Evolutionary conservation across 2,113 vertebrate genomes (phyloP).

Genomic region (Arenaria interpres): DNA sequence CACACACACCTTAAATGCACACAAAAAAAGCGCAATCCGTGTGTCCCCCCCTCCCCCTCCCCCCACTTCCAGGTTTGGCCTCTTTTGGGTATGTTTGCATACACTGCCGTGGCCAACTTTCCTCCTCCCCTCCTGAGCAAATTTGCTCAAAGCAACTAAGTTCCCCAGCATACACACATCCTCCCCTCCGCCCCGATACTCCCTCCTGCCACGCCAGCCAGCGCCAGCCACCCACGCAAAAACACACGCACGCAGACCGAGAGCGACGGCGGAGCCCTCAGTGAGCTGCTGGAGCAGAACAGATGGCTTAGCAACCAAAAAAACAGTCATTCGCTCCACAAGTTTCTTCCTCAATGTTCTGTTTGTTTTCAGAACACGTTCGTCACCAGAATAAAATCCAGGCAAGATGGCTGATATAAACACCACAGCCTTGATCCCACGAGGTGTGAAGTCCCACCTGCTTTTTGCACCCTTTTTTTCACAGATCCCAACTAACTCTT

Average conservation of each 20-base stretch:
- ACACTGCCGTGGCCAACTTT: background rate
- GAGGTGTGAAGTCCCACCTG: constrained; percentile 41
- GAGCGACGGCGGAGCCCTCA: background rate
- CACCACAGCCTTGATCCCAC: constrained; percentile 3
- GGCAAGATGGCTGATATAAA: constrained; percentile 40
- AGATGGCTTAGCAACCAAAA: constrained; percentile 72
- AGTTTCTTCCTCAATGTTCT: constrained; percentile 57
- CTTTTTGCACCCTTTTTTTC: background rate
- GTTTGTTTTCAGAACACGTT: constrained; percentile 70
- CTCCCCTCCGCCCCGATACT: background rate
- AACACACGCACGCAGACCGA: background rate
- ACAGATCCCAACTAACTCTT: background rate
- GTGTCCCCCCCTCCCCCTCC: too few species aligned
- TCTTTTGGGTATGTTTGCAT: background rate
- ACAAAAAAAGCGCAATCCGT: background rate
- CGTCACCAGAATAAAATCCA: constrained; percentile 31
- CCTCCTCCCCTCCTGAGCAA: background rate
- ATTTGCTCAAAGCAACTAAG: background rate
- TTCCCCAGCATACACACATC: background rate
- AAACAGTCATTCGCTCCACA: constrained; percentile 58
- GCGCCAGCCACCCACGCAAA: constrained; percentile 30
- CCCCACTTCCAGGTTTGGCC: background rate
- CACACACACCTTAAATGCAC: background rate
- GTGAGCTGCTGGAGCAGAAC: constrained; percentile 55
- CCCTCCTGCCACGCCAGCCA: constrained; percentile 27